Base-by-base conservation (phyloP, 1,140 invertebrate genomes). In the Idris sp. region DNA sequence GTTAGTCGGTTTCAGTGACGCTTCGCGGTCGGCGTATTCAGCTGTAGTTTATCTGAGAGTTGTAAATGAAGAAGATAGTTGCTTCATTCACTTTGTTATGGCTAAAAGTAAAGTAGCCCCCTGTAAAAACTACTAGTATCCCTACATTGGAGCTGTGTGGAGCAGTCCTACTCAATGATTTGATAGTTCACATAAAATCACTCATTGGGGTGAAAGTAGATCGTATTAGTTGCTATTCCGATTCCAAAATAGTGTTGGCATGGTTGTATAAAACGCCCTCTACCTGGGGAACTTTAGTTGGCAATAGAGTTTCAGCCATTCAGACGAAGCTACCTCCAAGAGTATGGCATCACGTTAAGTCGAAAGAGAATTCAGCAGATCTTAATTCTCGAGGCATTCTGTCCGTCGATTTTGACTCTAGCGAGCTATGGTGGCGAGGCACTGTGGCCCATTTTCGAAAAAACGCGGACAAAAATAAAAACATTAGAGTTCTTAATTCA, bases 401-500 rank as follows among this genome's bases (percentile, higher is more conserved):
- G 19, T 2, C 6, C 2, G 2, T 22, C 3, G 19, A 22, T 4
- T 22, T 22, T 22, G 19, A 22, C 2, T 6, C 2, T 22, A 22
- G 19, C 19, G 2, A 2, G 6, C 6, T 22, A 6, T 22, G 19
- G 19, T 22, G 19, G 19, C 2, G 6, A 22, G 19, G 19, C 3
- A 2, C 19, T 4, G 19, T 4, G 2, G n/a, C n/a, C n/a, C n/a
- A n/a, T n/a, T n/a, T n/a, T n/a, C n/a, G n/a, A n/a, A n/a, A n/a
- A n/a, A n/a, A n/a, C n/a, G n/a, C n/a, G n/a, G n/a, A n/a, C n/a
- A n/a, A n/a, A n/a, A n/a, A n/a, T n/a, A n/a, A n/a, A n/a, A n/a
- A n/a, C n/a, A n/a, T n/a, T n/a, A n/a, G n/a, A n/a, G n/a, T 18
- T 48, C 44, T n/a, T 18, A 48, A 48, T 48, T 48, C 44, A 48